These are phyloP conservation scores for Rhabdomys dilectus DNA, from an alignment of 2,113 vertebrate species.

Conservation along the genomic window DNA sequence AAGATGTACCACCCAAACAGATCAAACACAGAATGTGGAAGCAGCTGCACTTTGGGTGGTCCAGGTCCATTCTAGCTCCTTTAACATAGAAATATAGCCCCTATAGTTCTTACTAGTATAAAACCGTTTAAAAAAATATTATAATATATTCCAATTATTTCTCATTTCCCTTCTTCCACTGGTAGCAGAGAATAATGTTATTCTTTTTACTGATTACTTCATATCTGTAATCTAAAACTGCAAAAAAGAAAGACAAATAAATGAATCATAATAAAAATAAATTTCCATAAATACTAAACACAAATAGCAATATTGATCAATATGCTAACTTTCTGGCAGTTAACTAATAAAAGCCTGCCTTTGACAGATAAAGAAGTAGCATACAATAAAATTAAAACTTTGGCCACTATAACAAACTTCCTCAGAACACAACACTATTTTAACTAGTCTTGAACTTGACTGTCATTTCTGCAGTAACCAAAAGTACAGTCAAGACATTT, in stretches of 20 bases:
- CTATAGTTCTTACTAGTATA: background rate
- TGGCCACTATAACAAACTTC: background rate
- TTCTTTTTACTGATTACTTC: conserved; percentile 9
- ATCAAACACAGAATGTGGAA: conserved; percentile 29
- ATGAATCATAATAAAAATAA: background rate
- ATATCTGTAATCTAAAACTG: background rate
- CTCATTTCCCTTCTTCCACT: background rate
- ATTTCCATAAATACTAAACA: background rate
- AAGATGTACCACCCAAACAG: background rate
- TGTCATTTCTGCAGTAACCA: background rate
- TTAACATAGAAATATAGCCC: background rate
- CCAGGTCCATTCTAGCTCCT: background rate
- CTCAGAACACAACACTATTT: background rate
- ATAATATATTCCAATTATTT: conserved; percentile 16
- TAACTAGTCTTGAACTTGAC: background rate
- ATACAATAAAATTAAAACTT: background rate
- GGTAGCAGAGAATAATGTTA: background rate
- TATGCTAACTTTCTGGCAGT: background rate
- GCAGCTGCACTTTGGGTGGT: background rate
- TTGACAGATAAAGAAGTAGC: background rate
- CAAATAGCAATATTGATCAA: background rate
- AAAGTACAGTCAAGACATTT: background rate
- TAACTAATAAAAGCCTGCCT: background rate
- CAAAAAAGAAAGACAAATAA: background rate
- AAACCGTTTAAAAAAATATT: background rate